Percentiles rank a stretch among this genome's conserved stretches.
phyloP scores from a whole-genome alignment of 2,888 invertebrate species.

The Tetheella fluctuosa region DNA sequence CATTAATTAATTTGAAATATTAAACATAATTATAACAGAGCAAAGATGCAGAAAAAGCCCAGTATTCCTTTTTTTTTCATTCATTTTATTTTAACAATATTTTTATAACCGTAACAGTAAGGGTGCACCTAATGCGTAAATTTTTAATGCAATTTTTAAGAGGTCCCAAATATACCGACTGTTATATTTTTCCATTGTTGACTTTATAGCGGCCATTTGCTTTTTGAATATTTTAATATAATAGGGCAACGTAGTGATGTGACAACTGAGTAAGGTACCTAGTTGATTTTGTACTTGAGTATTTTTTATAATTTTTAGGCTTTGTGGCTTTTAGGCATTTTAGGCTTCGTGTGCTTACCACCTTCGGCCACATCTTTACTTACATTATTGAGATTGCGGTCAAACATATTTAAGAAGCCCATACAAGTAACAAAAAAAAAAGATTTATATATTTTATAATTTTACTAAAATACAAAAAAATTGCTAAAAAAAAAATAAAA shows the following conservation, averaged over 20 bases:
- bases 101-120: slow-evolving; percentile 32
- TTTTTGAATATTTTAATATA: slow-evolving; percentile 44
- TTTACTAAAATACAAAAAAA: too few species aligned
- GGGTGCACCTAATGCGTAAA: slow-evolving; percentile 30
- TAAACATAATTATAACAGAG: neutral
- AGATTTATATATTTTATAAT: neutral
- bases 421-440: too few species aligned
- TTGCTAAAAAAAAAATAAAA: too few species aligned
- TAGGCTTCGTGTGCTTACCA: too few species aligned
- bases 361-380: too few species aligned
- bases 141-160: slow-evolving; percentile 50
- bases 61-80: slow-evolving; percentile 30
- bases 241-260: neutral
- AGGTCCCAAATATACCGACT: slow-evolving; percentile 26
- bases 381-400: too few species aligned
- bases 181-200: slow-evolving; percentile 27
- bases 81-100: slow-evolving; percentile 47
- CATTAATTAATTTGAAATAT: too few species aligned
- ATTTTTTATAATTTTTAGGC: neutral
- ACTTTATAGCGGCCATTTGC: slow-evolving; percentile 45
- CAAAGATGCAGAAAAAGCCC: neutral
- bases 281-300: slow-evolving; percentile 9
- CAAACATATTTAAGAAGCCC: too few species aligned
- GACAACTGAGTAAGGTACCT: too few species aligned
- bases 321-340: too few species aligned